A percentile compares a stretch with the other conserved stretches of the same genome.
Evolutionary conservation across 2,888 invertebrate genomes (phyloP).

Genomic region (Isotomurus palustris): DNA sequence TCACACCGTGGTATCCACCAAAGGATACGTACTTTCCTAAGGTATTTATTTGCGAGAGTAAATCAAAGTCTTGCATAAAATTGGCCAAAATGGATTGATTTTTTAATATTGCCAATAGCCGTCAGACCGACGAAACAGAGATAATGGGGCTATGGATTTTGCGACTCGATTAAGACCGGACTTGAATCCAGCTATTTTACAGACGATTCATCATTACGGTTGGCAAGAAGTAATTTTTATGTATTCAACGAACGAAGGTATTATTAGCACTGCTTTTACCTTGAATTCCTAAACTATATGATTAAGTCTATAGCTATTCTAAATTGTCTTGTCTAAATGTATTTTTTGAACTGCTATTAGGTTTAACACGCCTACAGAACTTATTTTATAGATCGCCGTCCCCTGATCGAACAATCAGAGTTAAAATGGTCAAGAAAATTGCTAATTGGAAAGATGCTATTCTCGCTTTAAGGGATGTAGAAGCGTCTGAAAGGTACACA

Average conservation of each 20-base stretch:
- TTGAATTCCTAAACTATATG: too few relatives aligned
- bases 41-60: background rate
- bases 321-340: background rate
- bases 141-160: conserved; percentile 58
- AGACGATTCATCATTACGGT: conserved; percentile 84
- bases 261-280: too few relatives aligned
- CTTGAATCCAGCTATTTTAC: conserved; percentile 90
- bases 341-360: too few relatives aligned
- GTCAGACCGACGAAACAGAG: too few relatives aligned
- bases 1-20: conserved; percentile 83
- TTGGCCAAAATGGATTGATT: background rate
- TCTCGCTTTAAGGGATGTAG: conserved; percentile 75
- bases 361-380: conserved; percentile 81
- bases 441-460: conserved; percentile 81
- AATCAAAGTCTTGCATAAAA: background rate
- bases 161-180: conserved; percentile 92
- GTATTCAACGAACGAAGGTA: conserved; percentile 85
- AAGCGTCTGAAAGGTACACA: conserved; percentile 67
- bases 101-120: background rate
- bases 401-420: conserved; percentile 76
- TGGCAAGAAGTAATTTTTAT: conserved; percentile 86
- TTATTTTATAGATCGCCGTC: conserved; percentile 84
- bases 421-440: conserved; percentile 80
- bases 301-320: conserved; percentile 45
- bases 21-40: conserved; percentile 7